These are phyloP conservation scores for Ischnus inquisitorius DNA, from an alignment of 2,888 invertebrate species.

Conservation along the genomic window DNA sequence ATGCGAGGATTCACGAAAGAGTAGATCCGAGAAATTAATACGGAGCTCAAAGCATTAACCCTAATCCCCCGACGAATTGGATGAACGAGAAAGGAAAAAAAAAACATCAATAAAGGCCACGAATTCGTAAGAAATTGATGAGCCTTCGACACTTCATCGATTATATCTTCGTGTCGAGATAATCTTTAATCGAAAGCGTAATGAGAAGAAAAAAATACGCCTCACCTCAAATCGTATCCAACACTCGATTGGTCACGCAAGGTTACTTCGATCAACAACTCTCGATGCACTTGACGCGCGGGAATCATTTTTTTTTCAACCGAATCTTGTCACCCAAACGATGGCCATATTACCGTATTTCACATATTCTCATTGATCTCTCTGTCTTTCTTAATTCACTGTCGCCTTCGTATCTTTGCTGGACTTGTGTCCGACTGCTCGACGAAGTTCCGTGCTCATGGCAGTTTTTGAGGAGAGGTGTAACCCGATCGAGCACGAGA, in stretches of 20 bases:
- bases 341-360: neutral
- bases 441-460: no score
- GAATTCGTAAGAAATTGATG: neutral
- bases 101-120: neutral
- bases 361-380: neutral
- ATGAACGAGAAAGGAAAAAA: neutral
- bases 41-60: neutral
- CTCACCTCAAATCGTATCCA: slow-evolving; percentile 1
- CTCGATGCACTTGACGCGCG: neutral
- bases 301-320: neutral
- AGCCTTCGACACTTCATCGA: neutral
- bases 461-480: no score
- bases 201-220: neutral
- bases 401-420: no score
- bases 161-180: neutral
- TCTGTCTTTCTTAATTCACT: neutral
- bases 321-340: neutral
- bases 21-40: neutral
- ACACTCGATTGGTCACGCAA: no score
- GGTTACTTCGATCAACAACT: neutral
- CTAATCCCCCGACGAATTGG: neutral
- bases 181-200: neutral
- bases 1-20: neutral
- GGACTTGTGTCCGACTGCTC: no score
- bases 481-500: no score